Conservation (phyloP, 2,888 invertebrate species). For the Parascotia fuliginaria region DNA sequence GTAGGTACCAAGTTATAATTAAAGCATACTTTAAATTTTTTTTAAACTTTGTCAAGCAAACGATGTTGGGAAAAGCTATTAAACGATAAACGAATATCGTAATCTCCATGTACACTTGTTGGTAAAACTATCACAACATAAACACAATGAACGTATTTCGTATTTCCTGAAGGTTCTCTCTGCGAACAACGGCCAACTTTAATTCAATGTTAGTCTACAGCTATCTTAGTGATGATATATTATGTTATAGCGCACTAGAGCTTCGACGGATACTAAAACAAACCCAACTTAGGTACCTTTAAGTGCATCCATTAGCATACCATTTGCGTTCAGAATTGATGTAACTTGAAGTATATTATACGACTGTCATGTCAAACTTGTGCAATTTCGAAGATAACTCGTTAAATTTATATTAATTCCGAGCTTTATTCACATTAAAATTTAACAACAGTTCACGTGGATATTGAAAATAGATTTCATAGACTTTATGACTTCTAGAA, state of each 20-base stretch:
- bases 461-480: too few relatives aligned
- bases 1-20: neutral
- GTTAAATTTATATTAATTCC: too few relatives aligned
- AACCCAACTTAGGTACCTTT: slow-evolving; percentile 6
- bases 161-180: slow-evolving; percentile 26
- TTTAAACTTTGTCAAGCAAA: slow-evolving; percentile 21
- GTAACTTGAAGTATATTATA: neutral
- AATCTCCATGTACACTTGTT: slow-evolving; percentile 38
- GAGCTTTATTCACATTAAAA: too few relatives aligned
- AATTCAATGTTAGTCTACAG: slow-evolving; percentile 27
- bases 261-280: slow-evolving; percentile 12
- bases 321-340: neutral
- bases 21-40: slow-evolving; percentile 13
- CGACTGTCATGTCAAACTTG: neutral
- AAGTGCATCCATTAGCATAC: slow-evolving; percentile 5
- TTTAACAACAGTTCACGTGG: too few relatives aligned
- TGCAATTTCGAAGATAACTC: neutral
- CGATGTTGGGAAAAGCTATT: slow-evolving; percentile 28
- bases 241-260: slow-evolving; percentile 9
- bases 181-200: slow-evolving; percentile 30
- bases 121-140: slow-evolving; percentile 33
- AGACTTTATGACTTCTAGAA: too few relatives aligned
- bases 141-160: slow-evolving; percentile 39
- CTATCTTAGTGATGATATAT: too few relatives aligned
- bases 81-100: slow-evolving; percentile 36